Evolutionary conservation across 2,888 invertebrate genomes (phyloP).

Genomic region (Drosophila incognita): DNA sequence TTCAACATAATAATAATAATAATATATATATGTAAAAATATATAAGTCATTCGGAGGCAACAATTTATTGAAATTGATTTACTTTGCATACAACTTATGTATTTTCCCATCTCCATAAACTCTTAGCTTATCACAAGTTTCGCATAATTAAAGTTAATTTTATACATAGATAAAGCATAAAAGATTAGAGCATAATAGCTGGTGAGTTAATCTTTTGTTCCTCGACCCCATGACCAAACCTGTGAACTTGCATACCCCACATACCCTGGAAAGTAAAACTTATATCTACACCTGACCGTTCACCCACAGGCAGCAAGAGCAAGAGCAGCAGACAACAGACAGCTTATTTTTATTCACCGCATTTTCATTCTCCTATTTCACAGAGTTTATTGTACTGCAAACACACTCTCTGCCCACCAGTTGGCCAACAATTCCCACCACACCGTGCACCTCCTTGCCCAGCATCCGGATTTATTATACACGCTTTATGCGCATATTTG

Average conservation of each 20-base stretch:
- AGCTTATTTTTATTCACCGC: constrained; percentile 61
- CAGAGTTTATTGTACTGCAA: constrained; percentile 53
- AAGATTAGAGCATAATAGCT: not conserved
- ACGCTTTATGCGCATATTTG: constrained; percentile 74
- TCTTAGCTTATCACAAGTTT: not conserved
- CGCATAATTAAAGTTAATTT: not conserved
- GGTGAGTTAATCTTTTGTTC: not conserved
- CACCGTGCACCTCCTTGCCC: not conserved
- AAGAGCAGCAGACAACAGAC: constrained; percentile 35
- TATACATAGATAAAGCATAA: not conserved
- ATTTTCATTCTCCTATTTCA: constrained; percentile 53
- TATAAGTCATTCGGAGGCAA: not conserved
- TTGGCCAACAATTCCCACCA: not conserved
- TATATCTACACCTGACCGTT: constrained; percentile 46
- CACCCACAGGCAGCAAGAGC: constrained; percentile 25
- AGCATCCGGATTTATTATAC: constrained; percentile 56
- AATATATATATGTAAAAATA: not conserved
- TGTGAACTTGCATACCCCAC: constrained; percentile 1
- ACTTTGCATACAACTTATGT: no score
- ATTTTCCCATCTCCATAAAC: not conserved
- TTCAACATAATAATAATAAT: not conserved
- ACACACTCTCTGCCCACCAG: constrained; percentile 4
- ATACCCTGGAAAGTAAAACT: constrained; percentile 28
- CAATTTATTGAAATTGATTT: not conserved
- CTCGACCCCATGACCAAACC: not conserved